Conservation (phyloP, 2,888 invertebrate species). For the Shargacucullia verbasci region DNA sequence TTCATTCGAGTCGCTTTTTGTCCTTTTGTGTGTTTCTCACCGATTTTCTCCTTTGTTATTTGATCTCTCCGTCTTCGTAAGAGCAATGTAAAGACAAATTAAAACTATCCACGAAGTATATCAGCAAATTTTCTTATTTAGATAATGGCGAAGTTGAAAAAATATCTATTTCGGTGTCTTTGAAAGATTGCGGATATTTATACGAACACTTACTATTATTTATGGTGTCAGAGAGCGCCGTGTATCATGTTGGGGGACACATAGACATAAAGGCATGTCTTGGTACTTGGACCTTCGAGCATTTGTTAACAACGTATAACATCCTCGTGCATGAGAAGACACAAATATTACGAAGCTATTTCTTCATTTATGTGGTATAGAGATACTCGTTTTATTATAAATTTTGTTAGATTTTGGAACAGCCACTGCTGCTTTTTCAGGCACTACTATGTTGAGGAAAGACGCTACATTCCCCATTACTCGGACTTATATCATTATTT, state of each 20-base stretch:
- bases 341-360: constrained; percentile 30
- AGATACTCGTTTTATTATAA: neutral
- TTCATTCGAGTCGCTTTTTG: constrained; percentile 16
- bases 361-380: constrained; percentile 18
- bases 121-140: constrained; percentile 47
- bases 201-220: constrained; percentile 53
- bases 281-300: constrained; percentile 32
- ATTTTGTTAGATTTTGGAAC: no score
- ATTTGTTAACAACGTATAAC: constrained; percentile 48
- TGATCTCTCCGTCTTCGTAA: constrained; percentile 10
- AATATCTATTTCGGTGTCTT: constrained; percentile 30
- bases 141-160: constrained; percentile 44
- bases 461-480: no score
- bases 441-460: no score
- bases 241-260: constrained; percentile 35
- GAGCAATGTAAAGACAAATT: constrained; percentile 46
- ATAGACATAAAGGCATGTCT: constrained; percentile 37
- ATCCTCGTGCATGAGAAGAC: constrained; percentile 23
- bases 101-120: constrained; percentile 40
- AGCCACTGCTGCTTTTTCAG: no score
- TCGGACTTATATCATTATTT: no score
- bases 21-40: constrained; percentile 23
- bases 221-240: constrained; percentile 33
- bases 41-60: constrained; percentile 34
- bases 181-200: constrained; percentile 52